These are phyloP conservation scores for Zingel zingel DNA, from an alignment of 2,113 vertebrate species.

Conservation along the genomic window DNA sequence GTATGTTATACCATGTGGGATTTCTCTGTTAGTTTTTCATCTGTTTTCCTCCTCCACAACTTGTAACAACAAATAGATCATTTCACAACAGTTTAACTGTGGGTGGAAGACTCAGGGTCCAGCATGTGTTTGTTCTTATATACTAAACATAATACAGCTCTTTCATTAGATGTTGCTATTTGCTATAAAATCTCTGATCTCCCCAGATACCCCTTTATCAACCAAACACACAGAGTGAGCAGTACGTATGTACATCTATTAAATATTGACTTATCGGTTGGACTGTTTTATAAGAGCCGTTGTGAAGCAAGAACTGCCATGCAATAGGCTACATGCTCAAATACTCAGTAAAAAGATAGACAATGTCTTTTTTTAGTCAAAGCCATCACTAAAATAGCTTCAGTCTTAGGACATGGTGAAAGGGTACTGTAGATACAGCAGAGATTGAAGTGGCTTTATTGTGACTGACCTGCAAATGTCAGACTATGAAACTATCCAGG, in stretches of 20 bases:
- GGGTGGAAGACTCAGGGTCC: slow-evolving; percentile 18
- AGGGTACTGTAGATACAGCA: background rate
- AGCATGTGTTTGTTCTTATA: slow-evolving; percentile 37
- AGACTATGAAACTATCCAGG: background rate
- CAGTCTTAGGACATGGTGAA: background rate
- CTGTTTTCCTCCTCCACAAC: slow-evolving; percentile 37
- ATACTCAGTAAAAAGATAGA: background rate
- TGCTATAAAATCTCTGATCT: slow-evolving; percentile 42
- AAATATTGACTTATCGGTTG: slow-evolving; percentile 70
- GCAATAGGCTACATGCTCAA: slow-evolving; percentile 13
- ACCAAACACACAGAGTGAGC: slow-evolving; percentile 32
- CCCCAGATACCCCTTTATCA: slow-evolving; percentile 37
- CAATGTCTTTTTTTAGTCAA: slow-evolving; percentile 36
- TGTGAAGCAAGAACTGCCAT: slow-evolving; percentile 23
- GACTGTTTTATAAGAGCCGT: slow-evolving; percentile 42
- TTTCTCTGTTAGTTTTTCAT: slow-evolving; percentile 28
- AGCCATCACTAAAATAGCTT: slow-evolving; percentile 25
- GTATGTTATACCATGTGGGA: slow-evolving; percentile 18
- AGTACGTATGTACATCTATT: slow-evolving; percentile 21
- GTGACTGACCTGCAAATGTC: background rate
- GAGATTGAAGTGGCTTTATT: background rate
- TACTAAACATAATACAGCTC: slow-evolving; percentile 16
- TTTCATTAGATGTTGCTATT: slow-evolving; percentile 52
- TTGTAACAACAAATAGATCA: slow-evolving; percentile 46
- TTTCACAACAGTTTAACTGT: slow-evolving; percentile 39